Base-by-base conservation (phyloP, 2,113 vertebrate genomes). In the Tupaia tana region DNA sequence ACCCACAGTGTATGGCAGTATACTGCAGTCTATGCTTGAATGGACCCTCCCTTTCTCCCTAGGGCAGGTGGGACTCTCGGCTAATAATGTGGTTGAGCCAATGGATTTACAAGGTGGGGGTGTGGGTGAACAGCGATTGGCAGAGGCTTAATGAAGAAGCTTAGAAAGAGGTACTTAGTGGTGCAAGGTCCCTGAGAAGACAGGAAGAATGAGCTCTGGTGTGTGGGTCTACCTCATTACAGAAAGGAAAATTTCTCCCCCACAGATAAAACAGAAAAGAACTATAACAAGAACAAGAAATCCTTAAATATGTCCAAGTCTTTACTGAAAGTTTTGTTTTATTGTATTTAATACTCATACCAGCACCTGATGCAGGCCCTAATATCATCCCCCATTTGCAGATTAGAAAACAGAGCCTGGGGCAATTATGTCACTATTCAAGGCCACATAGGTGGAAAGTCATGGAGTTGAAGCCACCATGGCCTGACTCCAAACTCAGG, bases 251-350 rank as follows among this genome's bases (percentile, higher is more conserved):
- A 34, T 5, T 6, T 77, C 54, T 59, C 90, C 59, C 78, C 82
- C 52, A 67, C 20, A 78, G 31, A 86, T 61, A 91, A 81, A 90
- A 81, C 69, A 24, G 83, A 93, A 83, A 90, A 66, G 22, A 87
- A 11, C 19, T 61, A 91, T 61, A 91, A 88, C 24, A 34, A 69
- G 3, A 43, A 71, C 79, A 34, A 86, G 90, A 79, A 64, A 56
- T 12, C 34, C 59, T 73, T 83, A 86, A 71, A 27, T 59, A 84
- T 7, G 6, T 63, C 14, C n/a, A n/a, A 81, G 43, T 90, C 67
- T 80, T 92, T 29, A 15, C 31, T 58, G 81, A 69, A 20, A 7
- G 69, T 73, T 94, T 89, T 64, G 59, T 81, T 85, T 24, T 27
- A 58, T 2, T 69, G 8, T 54, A 66, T 82, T 52, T 58, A 63